A percentile compares a stretch with the other conserved stretches of the same genome.
phyloP scores from a whole-genome alignment of 2,797 vertebrate species.

The Rhinella marina region DNA sequence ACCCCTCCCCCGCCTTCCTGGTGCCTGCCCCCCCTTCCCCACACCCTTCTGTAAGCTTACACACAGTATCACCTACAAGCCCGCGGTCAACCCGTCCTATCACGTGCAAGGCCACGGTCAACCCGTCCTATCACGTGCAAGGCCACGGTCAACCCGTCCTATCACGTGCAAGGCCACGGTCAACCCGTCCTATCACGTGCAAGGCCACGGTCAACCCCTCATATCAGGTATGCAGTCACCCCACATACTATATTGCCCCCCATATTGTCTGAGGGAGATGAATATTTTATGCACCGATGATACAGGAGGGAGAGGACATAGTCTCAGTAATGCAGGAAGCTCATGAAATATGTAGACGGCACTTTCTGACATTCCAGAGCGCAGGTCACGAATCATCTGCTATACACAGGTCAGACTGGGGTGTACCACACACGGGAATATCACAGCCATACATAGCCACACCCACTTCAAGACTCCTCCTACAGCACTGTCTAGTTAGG shows the following conservation, averaged over 20 bases:
- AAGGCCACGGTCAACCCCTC: too few species aligned
- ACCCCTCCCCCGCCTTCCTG: not conserved
- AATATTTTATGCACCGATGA: constrained; percentile 17
- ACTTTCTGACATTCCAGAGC: not conserved
- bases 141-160: too few species aligned
- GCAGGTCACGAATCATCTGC: not conserved
- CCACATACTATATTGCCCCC: too few species aligned
- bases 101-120: too few species aligned
- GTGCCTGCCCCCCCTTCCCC: not conserved
- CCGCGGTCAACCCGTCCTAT: too few species aligned
- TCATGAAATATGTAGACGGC: constrained; percentile 34
- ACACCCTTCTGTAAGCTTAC: not conserved
- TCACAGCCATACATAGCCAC: not conserved
- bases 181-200: too few species aligned
- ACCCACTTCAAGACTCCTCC: not conserved
- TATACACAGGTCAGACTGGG: not conserved
- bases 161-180: too few species aligned
- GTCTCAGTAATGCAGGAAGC: constrained; percentile 34
- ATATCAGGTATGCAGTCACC: not conserved
- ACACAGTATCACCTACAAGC: not conserved
- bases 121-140: too few species aligned
- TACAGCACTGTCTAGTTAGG: not conserved
- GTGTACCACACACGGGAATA: not conserved
- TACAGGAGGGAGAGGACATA: too few species aligned
- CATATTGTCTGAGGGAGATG: not conserved